These are phyloP conservation scores for Drosophila truncata DNA, from an alignment of 1,140 invertebrate species.

Conservation along the genomic window DNA sequence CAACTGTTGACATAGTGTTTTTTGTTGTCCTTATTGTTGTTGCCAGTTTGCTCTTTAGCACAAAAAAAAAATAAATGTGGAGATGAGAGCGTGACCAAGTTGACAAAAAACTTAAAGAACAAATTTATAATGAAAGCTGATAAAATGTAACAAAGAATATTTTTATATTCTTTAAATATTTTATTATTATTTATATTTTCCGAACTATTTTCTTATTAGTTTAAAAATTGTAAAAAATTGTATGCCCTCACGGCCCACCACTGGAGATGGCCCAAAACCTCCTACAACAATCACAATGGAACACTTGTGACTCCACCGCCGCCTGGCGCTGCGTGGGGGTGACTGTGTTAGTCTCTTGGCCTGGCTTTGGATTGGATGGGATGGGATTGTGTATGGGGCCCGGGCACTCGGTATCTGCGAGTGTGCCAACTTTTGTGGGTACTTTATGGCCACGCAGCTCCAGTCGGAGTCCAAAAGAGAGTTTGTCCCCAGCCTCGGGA, in stretches of 20 bases:
- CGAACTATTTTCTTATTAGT: background rate
- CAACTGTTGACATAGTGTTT: conserved; percentile 74
- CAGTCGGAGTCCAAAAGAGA: conserved; percentile 50
- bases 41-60: conserved; percentile 19
- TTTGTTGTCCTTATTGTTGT: conserved; percentile 64
- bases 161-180: too few relatives aligned
- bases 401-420: conserved; percentile 19
- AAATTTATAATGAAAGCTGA: background rate
- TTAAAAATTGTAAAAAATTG: too few relatives aligned
- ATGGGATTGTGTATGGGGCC: conserved; percentile 22
- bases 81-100: conserved; percentile 25
- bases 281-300: conserved; percentile 76
- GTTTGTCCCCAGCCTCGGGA: conserved; percentile 25
- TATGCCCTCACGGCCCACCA: conserved; percentile 12
- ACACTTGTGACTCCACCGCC: conserved; percentile 64
- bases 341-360: conserved; percentile 37
- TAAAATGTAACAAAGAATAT: too few relatives aligned
- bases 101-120: background rate
- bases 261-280: conserved; percentile 28
- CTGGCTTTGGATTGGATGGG: conserved; percentile 24
- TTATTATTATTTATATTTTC: too few relatives aligned
- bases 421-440: conserved; percentile 47
- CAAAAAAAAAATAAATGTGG: conserved; percentile 6
- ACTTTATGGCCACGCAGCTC: conserved; percentile 80
- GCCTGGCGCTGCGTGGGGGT: conserved; percentile 74